Percentiles rank a stretch among this genome's conserved stretches.
Conservation (phyloP, 2,888 invertebrate genomes). For the Noctua comes region DNA sequence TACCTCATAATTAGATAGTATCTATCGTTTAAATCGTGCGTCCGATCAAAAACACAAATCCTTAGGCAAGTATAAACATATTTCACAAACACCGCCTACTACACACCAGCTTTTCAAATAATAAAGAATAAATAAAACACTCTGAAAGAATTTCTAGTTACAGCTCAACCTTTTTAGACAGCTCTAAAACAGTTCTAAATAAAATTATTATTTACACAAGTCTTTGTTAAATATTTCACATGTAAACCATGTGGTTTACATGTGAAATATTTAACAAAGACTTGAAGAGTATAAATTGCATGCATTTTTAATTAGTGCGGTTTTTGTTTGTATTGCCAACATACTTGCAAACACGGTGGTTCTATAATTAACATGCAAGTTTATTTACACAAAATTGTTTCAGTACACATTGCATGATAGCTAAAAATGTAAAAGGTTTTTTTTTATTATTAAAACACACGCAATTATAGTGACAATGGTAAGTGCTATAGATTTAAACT, state of each 20-base stretch:
- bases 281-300: not conserved
- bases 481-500: not conserved
- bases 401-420: not conserved
- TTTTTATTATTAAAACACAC: not conserved
- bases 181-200: not conserved
- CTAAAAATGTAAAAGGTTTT: not conserved
- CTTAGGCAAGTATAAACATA: not conserved
- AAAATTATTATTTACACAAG: constrained; percentile 1
- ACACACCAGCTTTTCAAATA: not conserved
- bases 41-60: not conserved
- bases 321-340: constrained; percentile 5
- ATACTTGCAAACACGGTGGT: not conserved
- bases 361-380: not conserved
- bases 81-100: not conserved
- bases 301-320: constrained; percentile 11
- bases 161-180: not conserved
- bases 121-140: not conserved
- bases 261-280: too few relatives aligned
- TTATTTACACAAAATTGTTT: constrained; percentile 20
- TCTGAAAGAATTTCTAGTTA: not conserved
- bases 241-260: too few relatives aligned
- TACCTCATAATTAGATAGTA: too few relatives aligned
- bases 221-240: constrained; percentile 17
- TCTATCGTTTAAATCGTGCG: not conserved
- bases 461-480: not conserved